A percentile compares a stretch with the other conserved stretches of the same genome.
These are phyloP conservation scores for Campoletis raptor DNA, from an alignment of 2,888 invertebrate genomes.

Conservation along the genomic window DNA sequence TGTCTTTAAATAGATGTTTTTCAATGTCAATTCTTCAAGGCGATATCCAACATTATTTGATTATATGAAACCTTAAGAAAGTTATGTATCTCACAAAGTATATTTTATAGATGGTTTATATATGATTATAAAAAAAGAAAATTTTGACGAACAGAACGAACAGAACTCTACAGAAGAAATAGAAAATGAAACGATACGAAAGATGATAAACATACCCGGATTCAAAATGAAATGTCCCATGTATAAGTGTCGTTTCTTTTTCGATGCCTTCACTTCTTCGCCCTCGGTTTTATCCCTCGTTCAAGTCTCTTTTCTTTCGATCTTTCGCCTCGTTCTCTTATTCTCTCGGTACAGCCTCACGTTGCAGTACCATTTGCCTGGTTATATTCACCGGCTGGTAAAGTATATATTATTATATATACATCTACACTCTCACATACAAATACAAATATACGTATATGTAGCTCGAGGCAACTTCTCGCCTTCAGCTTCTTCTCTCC, in stretches of 20 bases:
- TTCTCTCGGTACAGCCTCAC: slow-evolving; percentile 50
- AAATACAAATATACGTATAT: not conserved
- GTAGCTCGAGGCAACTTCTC: slow-evolving; percentile 54
- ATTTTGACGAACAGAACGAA: not conserved
- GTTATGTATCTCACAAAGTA: not conserved
- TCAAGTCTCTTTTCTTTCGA: slow-evolving; percentile 58
- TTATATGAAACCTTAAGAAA: not conserved
- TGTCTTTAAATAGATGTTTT: not conserved
- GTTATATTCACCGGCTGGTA: slow-evolving; percentile 63
- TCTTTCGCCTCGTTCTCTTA: slow-evolving; percentile 61
- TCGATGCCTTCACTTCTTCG: slow-evolving; percentile 58
- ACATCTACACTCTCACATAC: slow-evolving; percentile 10
- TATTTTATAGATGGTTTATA: not conserved
- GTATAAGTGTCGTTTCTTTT: slow-evolving; percentile 24
- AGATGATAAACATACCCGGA: not conserved
- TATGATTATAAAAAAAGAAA: not conserved
- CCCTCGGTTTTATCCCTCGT: slow-evolving; percentile 61
- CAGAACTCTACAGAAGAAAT: not conserved
- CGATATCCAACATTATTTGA: not conserved
- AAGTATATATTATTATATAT: slow-evolving; percentile 40
- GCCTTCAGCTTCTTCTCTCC: slow-evolving; percentile 53
- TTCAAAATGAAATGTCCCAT: slow-evolving; percentile 39
- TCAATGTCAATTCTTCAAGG: not conserved
- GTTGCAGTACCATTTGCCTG: slow-evolving; percentile 61
- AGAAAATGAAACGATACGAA: not conserved